Evolutionary conservation across 2,888 invertebrate species (phyloP).

Genomic region (Euspilapteryx auroguttella): DNA sequence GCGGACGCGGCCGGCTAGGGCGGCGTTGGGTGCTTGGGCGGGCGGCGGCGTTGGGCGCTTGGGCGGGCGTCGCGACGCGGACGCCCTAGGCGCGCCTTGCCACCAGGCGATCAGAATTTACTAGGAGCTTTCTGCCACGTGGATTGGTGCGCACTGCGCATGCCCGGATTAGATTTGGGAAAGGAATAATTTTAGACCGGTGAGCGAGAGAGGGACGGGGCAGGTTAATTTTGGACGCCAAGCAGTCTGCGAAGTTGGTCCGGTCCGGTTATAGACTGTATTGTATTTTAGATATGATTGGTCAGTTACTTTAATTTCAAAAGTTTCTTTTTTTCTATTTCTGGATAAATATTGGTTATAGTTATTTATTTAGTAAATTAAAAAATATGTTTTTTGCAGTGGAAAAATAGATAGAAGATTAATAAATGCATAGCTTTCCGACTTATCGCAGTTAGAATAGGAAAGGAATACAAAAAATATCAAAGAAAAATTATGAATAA

Average conservation of each 20-base stretch:
- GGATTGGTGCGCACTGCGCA: conserved; percentile 43
- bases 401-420: no score
- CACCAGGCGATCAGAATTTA: conserved; percentile 37
- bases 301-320: no score
- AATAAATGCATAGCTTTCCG: no score
- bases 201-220: conserved; percentile 18
- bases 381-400: no score
- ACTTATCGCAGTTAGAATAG: no score
- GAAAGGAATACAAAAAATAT: no score
- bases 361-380: no score
- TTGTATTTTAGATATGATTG: no score
- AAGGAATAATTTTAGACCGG: conserved; percentile 36
- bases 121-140: conserved; percentile 31
- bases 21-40: conserved; percentile 13
- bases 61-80: conserved; percentile 45
- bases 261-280: no score
- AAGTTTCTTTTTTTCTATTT: no score
- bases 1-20: conserved; percentile 4
- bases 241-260: conserved; percentile 46
- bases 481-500: no score
- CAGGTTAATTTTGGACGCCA: conserved; percentile 46
- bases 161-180: conserved; percentile 41
- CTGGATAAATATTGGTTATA: no score
- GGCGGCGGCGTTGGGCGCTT: conserved; percentile 30
- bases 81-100: conserved; percentile 59